phyloP scores from a whole-genome alignment of 2,888 invertebrate species.

The Caenorhabditis uteleia region DNA sequence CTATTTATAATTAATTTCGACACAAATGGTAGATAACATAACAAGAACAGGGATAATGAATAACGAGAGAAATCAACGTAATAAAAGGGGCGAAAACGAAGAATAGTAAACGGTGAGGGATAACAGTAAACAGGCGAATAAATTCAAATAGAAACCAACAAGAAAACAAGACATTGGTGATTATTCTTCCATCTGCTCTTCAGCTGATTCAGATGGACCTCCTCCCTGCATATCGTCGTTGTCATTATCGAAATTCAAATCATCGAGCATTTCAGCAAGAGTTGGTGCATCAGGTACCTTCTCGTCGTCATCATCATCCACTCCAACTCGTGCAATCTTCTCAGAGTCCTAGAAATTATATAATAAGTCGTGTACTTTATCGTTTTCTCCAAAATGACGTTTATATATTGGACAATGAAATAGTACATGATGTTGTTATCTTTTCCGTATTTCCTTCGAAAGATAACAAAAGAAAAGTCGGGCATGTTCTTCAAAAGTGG shows the following conservation, averaged over 20 bases:
- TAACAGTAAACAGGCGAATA: conserved; percentile 3
- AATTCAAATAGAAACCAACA: conserved; percentile 1
- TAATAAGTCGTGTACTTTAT: neutral
- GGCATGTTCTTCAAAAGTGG: neutral
- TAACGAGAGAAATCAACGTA: neutral
- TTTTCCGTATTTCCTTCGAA: too few relatives aligned
- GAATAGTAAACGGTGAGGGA: neutral
- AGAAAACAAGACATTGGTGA: neutral
- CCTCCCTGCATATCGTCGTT: conserved; percentile 40
- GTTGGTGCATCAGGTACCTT: conserved; percentile 79
- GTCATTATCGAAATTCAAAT: conserved; percentile 80
- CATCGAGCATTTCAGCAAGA: conserved; percentile 91
- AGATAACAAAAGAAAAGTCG: too few relatives aligned
- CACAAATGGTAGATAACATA: neutral
- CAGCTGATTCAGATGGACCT: conserved; percentile 1
- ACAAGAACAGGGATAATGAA: neutral
- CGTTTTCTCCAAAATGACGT: too few relatives aligned
- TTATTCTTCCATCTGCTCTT: conserved; percentile 31
- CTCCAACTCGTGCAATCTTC: conserved; percentile 18
- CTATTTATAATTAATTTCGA: neutral
- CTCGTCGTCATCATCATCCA: conserved; percentile 74
- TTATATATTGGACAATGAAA: too few relatives aligned
- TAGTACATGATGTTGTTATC: too few relatives aligned
- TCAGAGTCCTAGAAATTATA: conserved; percentile 38
- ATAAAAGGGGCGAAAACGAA: neutral